Conservation (phyloP, 2,113 vertebrate species). For the Saccopteryx leptura region DNA sequence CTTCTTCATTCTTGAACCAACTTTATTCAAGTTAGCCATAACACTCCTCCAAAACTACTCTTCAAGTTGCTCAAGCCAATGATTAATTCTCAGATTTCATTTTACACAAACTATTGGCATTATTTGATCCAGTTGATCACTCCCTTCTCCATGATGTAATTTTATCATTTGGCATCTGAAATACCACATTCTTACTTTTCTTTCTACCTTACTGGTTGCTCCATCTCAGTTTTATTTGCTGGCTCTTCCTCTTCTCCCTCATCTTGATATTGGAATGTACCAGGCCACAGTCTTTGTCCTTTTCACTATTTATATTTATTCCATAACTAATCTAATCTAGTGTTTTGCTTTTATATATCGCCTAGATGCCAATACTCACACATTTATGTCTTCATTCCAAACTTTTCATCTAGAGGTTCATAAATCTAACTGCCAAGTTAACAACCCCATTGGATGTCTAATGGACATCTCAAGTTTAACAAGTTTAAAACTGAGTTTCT, state of each 20-base stretch:
- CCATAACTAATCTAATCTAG: not conserved
- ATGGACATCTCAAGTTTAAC: not conserved
- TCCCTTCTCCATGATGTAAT: not conserved
- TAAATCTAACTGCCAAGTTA: not conserved
- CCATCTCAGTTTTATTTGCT: not conserved
- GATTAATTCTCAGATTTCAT: not conserved
- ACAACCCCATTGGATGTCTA: not conserved
- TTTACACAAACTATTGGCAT: not conserved
- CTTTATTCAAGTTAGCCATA: not conserved
- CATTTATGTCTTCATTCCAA: not conserved
- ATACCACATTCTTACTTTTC: not conserved
- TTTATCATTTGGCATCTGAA: not conserved
- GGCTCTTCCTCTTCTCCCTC: not conserved
- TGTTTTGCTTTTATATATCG: not conserved
- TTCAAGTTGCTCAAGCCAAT: not conserved
- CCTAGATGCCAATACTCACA: not conserved
- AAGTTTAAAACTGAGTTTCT: not conserved
- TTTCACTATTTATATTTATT: not conserved
- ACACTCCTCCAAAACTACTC: not conserved
- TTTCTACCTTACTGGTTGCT: not conserved
- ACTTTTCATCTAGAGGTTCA: constrained; percentile 17
- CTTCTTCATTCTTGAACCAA: not conserved
- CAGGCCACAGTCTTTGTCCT: not conserved
- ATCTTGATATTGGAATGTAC: not conserved
- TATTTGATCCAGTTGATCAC: not conserved